Evolutionary conservation across 2,888 invertebrate genomes (phyloP).

Genomic region (Cheilosia grossa): DNA sequence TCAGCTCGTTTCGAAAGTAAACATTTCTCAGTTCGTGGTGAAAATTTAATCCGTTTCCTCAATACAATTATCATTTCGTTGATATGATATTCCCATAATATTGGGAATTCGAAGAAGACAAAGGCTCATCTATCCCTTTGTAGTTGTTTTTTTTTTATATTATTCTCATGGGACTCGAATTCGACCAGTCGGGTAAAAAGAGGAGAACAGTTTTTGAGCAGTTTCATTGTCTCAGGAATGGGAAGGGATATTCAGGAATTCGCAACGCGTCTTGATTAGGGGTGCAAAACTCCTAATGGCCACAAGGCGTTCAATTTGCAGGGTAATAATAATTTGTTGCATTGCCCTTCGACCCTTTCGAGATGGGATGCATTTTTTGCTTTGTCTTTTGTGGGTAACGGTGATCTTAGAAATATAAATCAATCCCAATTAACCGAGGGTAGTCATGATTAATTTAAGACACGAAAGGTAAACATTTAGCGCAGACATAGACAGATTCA

Average conservation of each 20-base stretch:
- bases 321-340: slow-evolving; percentile 6
- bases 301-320: background rate
- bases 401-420: too few species aligned
- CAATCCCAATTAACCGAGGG: too few species aligned
- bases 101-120: slow-evolving; percentile 43
- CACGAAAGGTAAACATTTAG: too few species aligned
- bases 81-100: slow-evolving; percentile 27
- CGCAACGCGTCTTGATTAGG: slow-evolving; percentile 36
- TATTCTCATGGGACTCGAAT: slow-evolving; percentile 3
- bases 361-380: too few species aligned
- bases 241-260: slow-evolving; percentile 12
- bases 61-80: slow-evolving; percentile 1
- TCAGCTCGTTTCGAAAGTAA: slow-evolving; percentile 25
- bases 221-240: too few species aligned
- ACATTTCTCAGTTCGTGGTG: slow-evolving; percentile 28
- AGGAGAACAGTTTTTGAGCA: background rate
- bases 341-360: background rate
- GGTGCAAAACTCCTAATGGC: slow-evolving; percentile 3
- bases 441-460: too few species aligned
- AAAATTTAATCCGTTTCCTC: slow-evolving; percentile 30
- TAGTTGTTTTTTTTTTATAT: slow-evolving; percentile 10
- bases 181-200: background rate
- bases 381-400: too few species aligned
- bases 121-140: slow-evolving; percentile 31
- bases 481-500: too few species aligned